A percentile compares a stretch with the other conserved stretches of the same genome.
Conservation (phyloP, 2,888 invertebrate genomes). For the Macaria liturata region DNA sequence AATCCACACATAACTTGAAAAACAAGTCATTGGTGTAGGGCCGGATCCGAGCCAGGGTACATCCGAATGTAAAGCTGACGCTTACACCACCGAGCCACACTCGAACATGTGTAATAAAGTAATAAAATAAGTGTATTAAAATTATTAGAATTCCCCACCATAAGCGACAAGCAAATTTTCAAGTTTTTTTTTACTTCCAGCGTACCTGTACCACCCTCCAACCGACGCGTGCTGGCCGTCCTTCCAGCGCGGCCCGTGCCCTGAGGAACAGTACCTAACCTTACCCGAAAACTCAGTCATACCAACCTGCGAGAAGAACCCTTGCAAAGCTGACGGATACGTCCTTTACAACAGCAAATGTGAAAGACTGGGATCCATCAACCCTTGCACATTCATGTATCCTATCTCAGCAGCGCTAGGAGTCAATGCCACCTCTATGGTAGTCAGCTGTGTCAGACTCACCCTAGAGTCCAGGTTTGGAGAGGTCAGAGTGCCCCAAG, state of each 20-base stretch:
- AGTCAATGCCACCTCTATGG: conserved; percentile 84
- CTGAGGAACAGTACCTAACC: conserved; percentile 76
- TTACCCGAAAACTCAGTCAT: conserved; percentile 75
- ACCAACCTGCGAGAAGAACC: conserved; percentile 85
- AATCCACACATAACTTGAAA: too few relatives aligned
- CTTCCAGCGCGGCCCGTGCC: conserved; percentile 86
- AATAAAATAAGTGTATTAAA: too few relatives aligned
- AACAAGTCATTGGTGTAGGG: too few relatives aligned
- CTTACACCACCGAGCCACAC: too few relatives aligned
- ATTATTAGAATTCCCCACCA: too few relatives aligned
- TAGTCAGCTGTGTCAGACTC: conserved; percentile 81
- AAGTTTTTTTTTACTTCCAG: conserved; percentile 54
- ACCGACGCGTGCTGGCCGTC: conserved; percentile 85
- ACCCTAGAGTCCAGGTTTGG: conserved; percentile 55
- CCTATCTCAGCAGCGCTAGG: conserved; percentile 72
- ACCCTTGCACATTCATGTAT: conserved; percentile 65
- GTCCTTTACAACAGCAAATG: conserved; percentile 77
- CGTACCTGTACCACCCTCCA: conserved; percentile 84
- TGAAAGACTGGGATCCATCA: conserved; percentile 55
- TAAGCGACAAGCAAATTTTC: too few relatives aligned
- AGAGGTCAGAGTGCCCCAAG: conserved; percentile 22
- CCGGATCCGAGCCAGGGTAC: too few relatives aligned
- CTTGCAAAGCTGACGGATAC: conserved; percentile 80
- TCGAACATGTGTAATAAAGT: too few relatives aligned
- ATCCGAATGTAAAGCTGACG: too few relatives aligned